A percentile compares a stretch with the other conserved stretches of the same genome.
Conservation (phyloP, 2,888 invertebrate genomes). For the Hofmannophila pseudospretella region DNA sequence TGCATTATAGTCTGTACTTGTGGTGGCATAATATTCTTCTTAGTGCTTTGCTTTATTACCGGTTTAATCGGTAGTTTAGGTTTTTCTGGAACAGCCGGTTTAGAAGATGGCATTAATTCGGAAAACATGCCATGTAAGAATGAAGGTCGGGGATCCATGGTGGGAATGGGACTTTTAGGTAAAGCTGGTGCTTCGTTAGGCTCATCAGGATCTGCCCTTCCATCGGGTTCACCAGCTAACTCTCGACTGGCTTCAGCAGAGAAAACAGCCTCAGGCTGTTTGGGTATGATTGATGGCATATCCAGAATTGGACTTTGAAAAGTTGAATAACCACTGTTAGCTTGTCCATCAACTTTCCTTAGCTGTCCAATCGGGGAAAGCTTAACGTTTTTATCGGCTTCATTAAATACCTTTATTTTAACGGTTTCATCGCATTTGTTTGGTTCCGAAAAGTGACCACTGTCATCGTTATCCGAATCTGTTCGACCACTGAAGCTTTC, state of each 20-base stretch:
- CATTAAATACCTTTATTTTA: slow-evolving; percentile 70
- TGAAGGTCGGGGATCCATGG: slow-evolving; percentile 79
- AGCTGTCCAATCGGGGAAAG: slow-evolving; percentile 62
- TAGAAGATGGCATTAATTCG: slow-evolving; percentile 56
- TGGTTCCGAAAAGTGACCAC: slow-evolving; percentile 70
- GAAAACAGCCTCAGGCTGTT: slow-evolving; percentile 59
- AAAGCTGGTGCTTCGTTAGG: slow-evolving; percentile 82
- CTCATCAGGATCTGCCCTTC: slow-evolving; percentile 90
- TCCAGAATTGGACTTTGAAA: slow-evolving; percentile 70
- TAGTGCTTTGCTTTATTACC: slow-evolving; percentile 71
- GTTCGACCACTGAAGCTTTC: slow-evolving; percentile 73
- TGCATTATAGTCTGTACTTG: slow-evolving; percentile 74
- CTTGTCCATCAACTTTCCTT: slow-evolving; percentile 66
- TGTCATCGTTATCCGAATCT: slow-evolving; percentile 79
- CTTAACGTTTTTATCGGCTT: slow-evolving; percentile 63
- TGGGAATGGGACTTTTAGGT: slow-evolving; percentile 83
- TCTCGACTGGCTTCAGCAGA: slow-evolving; percentile 84
- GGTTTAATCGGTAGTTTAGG: slow-evolving; percentile 80
- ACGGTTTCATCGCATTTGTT: slow-evolving; percentile 71
- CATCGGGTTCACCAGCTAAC: slow-evolving; percentile 90
- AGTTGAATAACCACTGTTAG: slow-evolving; percentile 64
- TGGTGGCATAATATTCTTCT: slow-evolving; percentile 48
- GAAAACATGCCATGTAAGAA: slow-evolving; percentile 83
- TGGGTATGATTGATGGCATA: slow-evolving; percentile 66
- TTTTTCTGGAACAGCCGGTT: slow-evolving; percentile 85